Base-by-base conservation (phyloP, 1,140 invertebrate species). In the Aphaenogaster ashmeadi region DNA sequence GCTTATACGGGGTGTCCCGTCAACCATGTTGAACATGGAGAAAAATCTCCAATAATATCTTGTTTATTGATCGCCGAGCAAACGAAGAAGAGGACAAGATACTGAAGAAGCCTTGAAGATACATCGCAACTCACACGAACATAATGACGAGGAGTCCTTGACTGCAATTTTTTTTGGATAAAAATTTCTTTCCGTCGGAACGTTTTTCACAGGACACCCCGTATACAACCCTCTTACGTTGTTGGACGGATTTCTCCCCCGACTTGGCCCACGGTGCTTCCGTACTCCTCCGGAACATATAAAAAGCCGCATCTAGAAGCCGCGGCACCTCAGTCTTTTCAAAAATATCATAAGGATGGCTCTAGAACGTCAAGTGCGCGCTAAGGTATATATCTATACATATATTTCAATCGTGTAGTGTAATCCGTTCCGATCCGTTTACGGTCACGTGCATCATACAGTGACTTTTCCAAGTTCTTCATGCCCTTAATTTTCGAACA, bases 341-440 rank as follows among this genome's bases (percentile, higher is more conserved):
- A 91, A 92, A 95, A 93, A 94, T 94, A 95, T 92, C 92, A 94
- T 93, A 96, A 96, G 90, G 92, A 97, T 98, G 97, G 97, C 97
- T 96, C 96, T 98, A 93, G 97, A 97, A 97, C 97, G 97, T 96
- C 97, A 97, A 97, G 97, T 98, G 94, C 97, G 97, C 93, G 96
- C 96, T 93, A 97, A 98, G 97, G 97, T 97, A 96, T 96, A 95
- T 44, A 85, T 97, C 96, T 96, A 95, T 71, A 72, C 38, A 60
- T 72, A 71, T 83, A 50, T 52, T 62, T 58, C 60, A 33, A 27
- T 60, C 18, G 54, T 38, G 69, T 74, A 33, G 69, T 84, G 69
- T 27, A 60, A 84, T 33, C 5, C n/a, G 2, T 36, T 60, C n/a
- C 15, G 9, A 71, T 60, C 41, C 69, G 41, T 83, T 83, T 66